Conservation (phyloP, 2,113 vertebrate genomes). For the Myotis brandtii region DNA sequence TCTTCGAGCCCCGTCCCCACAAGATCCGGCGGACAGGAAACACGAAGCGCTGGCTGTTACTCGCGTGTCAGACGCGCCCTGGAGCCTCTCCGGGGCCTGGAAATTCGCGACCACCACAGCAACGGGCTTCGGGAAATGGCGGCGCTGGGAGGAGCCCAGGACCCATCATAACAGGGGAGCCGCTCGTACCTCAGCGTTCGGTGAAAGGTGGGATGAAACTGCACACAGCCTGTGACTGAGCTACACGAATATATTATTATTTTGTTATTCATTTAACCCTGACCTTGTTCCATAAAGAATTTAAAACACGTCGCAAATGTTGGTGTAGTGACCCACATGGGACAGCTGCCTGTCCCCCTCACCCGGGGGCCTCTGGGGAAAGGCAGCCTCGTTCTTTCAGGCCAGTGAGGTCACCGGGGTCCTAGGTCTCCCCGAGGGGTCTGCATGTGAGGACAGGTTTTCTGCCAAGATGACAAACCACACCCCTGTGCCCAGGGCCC, state of each 20-base stretch:
- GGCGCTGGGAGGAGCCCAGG: neutral
- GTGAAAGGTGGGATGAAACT: neutral
- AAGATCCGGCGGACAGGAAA: accelerated
- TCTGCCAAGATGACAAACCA: accelerated
- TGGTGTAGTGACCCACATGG: neutral
- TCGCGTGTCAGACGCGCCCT: neutral
- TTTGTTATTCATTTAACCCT: neutral
- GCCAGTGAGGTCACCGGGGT: accelerated
- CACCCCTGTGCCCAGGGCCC: neutral
- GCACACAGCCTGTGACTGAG: neutral
- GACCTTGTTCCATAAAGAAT: neutral
- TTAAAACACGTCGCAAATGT: neutral
- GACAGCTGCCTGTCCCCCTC: accelerated
- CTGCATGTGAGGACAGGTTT: neutral
- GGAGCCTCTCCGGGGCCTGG: neutral
- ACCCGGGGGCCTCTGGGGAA: accelerated
- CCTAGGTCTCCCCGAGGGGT: accelerated
- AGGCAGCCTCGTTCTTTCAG: accelerated
- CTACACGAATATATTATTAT: neutral
- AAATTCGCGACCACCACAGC: neutral
- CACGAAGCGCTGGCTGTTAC: neutral
- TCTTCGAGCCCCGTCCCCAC: accelerated
- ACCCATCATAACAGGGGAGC: neutral
- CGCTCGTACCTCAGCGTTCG: accelerated
- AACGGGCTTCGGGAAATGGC: conserved; percentile 37